Conservation (phyloP, 1,140 invertebrate genomes). For the Sycophaga agraensis region DNA sequence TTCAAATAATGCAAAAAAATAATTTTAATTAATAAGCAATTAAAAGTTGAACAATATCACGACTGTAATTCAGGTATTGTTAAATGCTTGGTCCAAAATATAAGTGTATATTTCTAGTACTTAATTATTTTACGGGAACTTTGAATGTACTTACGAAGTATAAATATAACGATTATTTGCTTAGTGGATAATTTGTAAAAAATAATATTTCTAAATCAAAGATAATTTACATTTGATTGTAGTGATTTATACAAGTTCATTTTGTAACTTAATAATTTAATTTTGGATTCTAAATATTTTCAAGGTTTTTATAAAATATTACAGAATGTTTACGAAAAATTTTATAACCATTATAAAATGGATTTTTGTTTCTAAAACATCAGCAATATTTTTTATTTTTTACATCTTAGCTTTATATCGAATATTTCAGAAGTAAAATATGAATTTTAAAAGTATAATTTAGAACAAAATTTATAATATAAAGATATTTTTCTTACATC, state of each 20-base stretch:
- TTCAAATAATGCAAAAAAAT: neutral
- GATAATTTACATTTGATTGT: neutral
- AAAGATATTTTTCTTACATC: too few species aligned
- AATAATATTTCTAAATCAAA: slow-evolving; percentile 8
- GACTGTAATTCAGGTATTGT: slow-evolving; percentile 20
- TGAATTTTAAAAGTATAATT: too few species aligned
- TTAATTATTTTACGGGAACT: slow-evolving; percentile 20
- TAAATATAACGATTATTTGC: slow-evolving; percentile 25
- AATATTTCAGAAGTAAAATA: too few species aligned
- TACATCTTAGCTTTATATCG: too few species aligned
- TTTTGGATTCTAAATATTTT: too few species aligned
- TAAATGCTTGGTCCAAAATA: neutral
- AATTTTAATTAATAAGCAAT: neutral
- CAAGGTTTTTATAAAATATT: too few species aligned
- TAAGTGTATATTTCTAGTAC: slow-evolving; percentile 24
- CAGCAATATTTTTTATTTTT: too few species aligned
- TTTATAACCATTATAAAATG: too few species aligned
- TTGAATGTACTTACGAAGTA: slow-evolving; percentile 11
- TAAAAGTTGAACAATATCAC: slow-evolving; percentile 11
- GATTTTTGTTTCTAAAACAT: too few species aligned
- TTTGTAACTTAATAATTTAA: too few species aligned
- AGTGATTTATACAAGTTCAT: neutral
- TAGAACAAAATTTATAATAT: too few species aligned
- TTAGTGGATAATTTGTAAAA: neutral
- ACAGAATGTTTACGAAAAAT: too few species aligned